Evolutionary conservation across 2,888 invertebrate species (phyloP).

Genomic region (Philopedon plagiatum): DNA sequence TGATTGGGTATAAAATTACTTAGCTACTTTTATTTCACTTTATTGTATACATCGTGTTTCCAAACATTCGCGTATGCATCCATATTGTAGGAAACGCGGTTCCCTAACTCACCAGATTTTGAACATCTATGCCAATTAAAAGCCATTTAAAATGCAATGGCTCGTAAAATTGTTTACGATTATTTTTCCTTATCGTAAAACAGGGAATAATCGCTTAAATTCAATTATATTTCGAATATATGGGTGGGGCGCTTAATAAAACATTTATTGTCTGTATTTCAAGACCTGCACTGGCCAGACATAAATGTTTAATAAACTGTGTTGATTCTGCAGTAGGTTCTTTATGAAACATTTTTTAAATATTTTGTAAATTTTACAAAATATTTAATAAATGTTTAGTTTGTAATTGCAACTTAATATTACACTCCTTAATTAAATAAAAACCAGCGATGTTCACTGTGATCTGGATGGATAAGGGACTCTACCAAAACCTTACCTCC

Average conservation of each 20-base stretch:
- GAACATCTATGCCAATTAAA: neutral
- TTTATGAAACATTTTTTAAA: too few relatives aligned
- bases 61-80: neutral
- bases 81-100: neutral
- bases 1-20: too few relatives aligned
- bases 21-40: too few relatives aligned
- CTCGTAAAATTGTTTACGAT: neutral
- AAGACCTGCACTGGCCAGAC: neutral
- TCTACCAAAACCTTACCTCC: too few relatives aligned
- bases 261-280: neutral
- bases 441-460: too few relatives aligned
- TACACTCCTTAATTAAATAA: too few relatives aligned
- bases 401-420: too few relatives aligned
- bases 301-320: neutral
- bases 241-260: neutral
- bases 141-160: neutral
- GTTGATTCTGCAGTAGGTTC: too few relatives aligned
- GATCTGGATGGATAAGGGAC: too few relatives aligned
- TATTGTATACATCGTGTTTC: too few relatives aligned
- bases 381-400: too few relatives aligned
- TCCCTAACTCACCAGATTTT: neutral
- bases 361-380: too few relatives aligned
- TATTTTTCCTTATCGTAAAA: slow-evolving; percentile 10
- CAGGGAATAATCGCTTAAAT: neutral
- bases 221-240: neutral